Percentiles rank a stretch among this genome's conserved stretches.
phyloP scores from a whole-genome alignment of 2,797 vertebrate genomes.

The Apodemus agrarius region DNA sequence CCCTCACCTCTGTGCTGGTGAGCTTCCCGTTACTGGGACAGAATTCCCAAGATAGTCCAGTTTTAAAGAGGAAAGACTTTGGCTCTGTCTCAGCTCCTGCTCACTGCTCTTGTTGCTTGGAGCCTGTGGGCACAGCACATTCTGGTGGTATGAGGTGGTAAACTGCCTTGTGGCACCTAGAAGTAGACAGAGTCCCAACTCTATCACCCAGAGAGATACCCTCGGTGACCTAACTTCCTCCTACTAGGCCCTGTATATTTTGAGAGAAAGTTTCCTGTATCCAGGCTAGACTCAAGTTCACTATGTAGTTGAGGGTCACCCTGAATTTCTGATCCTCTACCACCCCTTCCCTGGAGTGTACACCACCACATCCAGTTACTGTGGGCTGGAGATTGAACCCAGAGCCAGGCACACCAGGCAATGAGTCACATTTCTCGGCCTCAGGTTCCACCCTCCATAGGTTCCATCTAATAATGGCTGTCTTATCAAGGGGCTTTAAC shows the following conservation, averaged over 20 bases:
- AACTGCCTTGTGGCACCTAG: background rate
- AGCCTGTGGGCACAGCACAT: background rate
- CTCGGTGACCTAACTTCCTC: background rate
- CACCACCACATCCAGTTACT: background rate
- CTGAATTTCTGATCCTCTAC: too few species aligned
- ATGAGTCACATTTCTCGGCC: background rate
- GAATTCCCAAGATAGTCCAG: background rate
- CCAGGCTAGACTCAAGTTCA: background rate
- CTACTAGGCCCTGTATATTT: background rate
- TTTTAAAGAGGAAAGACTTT: background rate
- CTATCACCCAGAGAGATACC: background rate
- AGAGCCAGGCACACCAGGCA: background rate
- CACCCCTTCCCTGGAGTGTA: background rate
- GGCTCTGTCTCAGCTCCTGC: background rate
- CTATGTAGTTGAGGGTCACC: background rate
- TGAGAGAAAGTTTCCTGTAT: background rate
- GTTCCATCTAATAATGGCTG: background rate
- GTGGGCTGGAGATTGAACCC: background rate
- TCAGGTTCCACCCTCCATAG: background rate
- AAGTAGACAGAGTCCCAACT: background rate
- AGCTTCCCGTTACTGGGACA: background rate
- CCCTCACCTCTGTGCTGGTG: background rate
- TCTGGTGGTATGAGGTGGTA: background rate
- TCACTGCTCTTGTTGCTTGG: background rate
- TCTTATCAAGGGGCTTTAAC: background rate